Percentiles rank a stretch among this genome's conserved stretches.
phyloP scores from a whole-genome alignment of 2,797 vertebrate species.

The Gorsachius magnificus region DNA sequence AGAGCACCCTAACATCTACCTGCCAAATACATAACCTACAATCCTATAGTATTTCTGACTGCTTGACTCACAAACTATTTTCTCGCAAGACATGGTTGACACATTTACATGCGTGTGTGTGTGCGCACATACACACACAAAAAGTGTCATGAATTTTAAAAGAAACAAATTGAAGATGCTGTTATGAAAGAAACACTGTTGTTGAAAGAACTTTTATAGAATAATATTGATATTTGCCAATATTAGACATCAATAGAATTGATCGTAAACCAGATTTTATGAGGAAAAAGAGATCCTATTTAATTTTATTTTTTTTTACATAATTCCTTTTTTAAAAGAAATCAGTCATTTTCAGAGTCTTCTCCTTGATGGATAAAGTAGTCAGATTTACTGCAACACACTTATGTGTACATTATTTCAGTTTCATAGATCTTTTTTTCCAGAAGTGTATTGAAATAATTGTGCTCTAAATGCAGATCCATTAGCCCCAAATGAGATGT shows the following conservation, averaged over 20 bases:
- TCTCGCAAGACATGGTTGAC: rapidly evolving
- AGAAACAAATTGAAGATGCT: neutral
- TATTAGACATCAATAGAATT: neutral
- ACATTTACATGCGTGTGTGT: neutral
- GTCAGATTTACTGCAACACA: neutral
- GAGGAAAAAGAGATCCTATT: neutral
- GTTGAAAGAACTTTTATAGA: neutral
- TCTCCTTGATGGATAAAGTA: neutral
- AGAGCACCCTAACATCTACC: neutral
- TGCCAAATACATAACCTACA: neutral
- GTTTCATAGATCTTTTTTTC: neutral
- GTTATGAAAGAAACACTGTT: neutral
- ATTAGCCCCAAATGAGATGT: neutral
- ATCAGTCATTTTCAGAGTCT: neutral
- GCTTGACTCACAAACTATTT: neutral
- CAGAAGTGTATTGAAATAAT: neutral
- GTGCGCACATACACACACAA: neutral
- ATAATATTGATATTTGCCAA: neutral
- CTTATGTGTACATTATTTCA: neutral
- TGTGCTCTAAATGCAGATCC: neutral
- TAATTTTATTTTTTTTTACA: neutral
- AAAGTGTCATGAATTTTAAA: neutral
- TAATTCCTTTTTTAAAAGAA: neutral
- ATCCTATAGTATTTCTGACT: neutral
- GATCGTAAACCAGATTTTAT: neutral